Base-by-base conservation (phyloP, 2,888 invertebrate species). In the Abrostola triplasia region DNA sequence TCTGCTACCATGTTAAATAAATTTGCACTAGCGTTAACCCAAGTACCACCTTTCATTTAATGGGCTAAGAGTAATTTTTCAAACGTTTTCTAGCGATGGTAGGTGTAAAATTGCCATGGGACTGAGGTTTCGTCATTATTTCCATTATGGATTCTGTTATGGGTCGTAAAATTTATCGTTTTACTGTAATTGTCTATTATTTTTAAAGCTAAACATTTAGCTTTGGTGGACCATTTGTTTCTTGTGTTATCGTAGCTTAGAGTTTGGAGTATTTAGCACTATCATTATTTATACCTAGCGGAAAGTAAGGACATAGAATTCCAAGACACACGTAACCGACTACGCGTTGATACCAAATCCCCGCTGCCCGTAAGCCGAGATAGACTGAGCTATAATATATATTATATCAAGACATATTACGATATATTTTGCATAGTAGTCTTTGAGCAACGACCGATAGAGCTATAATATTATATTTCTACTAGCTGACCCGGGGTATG, bases 111-210 rank as follows among this genome's bases (percentile, higher is more conserved):
- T 64, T 73, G 59, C 54, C 7, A 50, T 49, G 48, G 1, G 7
- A 59, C 58, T 53, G 13, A 56, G 50, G 51, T 76, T 71, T 63
- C 48, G 47, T 75, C 62, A 52, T 73, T 70, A 75, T 62, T 65
- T 69, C 36, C 37, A 55, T 61, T 69, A 70, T 64, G 51, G 53
- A 40, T 63, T 66, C 44, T 67, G 48, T 59, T 60, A 60, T 59
- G 59, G 52, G 11, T 64, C 76, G 76, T 74, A 60, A 74, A 76
- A 40, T 55, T 64, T 57, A 67, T 76, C 59, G 64, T 49, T 62
- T 56, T 57, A 36, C 50, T 49, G 37, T 72, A 57, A 75, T 65
- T 70, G 57, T 60, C 24, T 64, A 58, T 60, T 60, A 60, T 60
- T 64, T 55, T 64, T 35, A 55, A 38, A 36, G 35, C 5, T 63